These are phyloP conservation scores for Rafetus swinhoei DNA, from an alignment of 2,113 vertebrate genomes.

Conservation along the genomic window DNA sequence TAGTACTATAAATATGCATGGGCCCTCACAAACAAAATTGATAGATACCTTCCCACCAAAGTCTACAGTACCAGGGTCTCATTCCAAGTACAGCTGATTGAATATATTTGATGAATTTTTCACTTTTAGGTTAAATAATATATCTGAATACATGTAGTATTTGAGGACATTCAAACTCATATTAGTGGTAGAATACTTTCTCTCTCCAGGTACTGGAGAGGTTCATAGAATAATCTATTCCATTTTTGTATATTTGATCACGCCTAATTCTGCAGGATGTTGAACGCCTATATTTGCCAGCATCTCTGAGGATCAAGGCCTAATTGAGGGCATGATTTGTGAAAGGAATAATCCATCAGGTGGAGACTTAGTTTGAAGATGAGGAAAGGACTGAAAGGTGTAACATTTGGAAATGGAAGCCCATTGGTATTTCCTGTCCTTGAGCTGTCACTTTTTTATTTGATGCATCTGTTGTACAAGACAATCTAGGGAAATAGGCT, in stretches of 20 bases:
- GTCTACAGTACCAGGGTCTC: neutral
- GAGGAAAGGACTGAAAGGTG: neutral
- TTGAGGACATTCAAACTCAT: neutral
- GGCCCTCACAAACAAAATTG: neutral
- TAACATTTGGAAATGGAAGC: conserved; percentile 16
- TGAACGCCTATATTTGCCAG: neutral
- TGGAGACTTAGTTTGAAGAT: neutral
- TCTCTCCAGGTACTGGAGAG: neutral
- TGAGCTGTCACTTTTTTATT: neutral
- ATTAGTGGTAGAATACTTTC: neutral
- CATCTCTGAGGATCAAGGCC: neutral
- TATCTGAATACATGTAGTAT: neutral
- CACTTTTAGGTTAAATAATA: neutral
- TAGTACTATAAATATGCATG: rapidly evolving
- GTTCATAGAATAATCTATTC: neutral
- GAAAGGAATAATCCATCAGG: neutral
- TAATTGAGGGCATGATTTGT: neutral
- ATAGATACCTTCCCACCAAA: neutral
- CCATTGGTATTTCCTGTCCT: conserved; percentile 4
- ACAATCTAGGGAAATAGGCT: neutral
- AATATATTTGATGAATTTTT: neutral
- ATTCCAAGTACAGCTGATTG: neutral
- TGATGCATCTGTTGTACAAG: neutral
- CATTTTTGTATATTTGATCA: neutral
- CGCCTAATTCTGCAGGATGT: neutral